Evolutionary conservation across 2,797 vertebrate genomes (phyloP).

Genomic region (Chelon auratus): DNA sequence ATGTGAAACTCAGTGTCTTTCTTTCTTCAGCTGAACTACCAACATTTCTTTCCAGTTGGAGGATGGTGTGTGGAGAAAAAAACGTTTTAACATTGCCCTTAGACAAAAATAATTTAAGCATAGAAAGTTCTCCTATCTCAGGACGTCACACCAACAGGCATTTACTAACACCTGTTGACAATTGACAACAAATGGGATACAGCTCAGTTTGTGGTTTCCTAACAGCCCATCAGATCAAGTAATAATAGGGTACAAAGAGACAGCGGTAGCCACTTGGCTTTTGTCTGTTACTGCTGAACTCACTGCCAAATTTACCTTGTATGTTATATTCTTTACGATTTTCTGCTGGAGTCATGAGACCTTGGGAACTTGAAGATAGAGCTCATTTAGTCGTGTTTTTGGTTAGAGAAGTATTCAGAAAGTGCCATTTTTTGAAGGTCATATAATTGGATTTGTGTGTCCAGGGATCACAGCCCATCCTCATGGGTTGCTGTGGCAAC

Average conservation of each 20-base stretch:
- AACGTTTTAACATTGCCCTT: not conserved
- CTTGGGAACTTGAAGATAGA: not conserved
- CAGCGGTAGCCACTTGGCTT: constrained; percentile 4
- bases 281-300: constrained; percentile 3
- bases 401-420: not conserved
- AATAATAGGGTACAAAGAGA: constrained; percentile 8
- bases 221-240: not conserved
- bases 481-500: too few species aligned
- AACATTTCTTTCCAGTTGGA: constrained; percentile 19
- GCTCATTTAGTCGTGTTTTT: not conserved
- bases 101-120: not conserved
- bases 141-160: constrained; percentile 9
- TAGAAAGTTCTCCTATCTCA: not conserved
- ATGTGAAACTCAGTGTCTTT: constrained; percentile 21
- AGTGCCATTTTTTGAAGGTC: too few species aligned
- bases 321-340: not conserved
- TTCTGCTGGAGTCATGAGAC: not conserved
- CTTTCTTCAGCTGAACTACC: constrained; percentile 13
- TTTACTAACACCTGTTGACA: not conserved
- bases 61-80: not conserved
- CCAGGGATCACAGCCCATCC: too few species aligned
- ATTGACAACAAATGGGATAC: not conserved
- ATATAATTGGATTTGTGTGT: too few species aligned
- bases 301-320: not conserved
- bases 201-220: constrained; percentile 23